Base-by-base conservation (phyloP, 2,113 vertebrate genomes). In the Tetraodon nigroviridis region DNA sequence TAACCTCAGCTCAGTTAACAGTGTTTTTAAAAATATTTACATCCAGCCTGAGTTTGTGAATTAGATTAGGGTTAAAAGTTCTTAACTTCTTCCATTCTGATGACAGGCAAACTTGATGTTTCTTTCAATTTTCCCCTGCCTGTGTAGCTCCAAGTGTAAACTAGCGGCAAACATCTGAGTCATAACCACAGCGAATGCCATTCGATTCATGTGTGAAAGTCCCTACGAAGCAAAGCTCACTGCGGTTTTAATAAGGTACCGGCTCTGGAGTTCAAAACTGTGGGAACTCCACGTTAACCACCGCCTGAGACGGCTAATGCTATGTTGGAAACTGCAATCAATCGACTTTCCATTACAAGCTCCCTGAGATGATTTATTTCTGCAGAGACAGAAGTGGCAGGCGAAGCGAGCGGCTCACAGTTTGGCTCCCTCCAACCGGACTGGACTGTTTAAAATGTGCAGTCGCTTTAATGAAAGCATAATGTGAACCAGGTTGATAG, bases 391-490 rank as follows among this genome's bases (percentile, higher is more conserved):
- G 71, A 27, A 68, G 73, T 69, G 71, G 76, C 70, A 76, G 64
- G 64, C 65, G 11, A 12, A 54, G 70, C 55, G 45, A 56, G 57
- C 55, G 51, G 65, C 66, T 76, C 69, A 60, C 72, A 47, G 73
- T 7, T 67, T 81, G 74, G 80, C 77, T 67, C 48, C 24, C 37
- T 48, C 20, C 57, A 24, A 69, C 76, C 45, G 52, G 27, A 70
- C 61, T 53, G 72, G 51, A 69, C 82, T 81, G 71, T 68, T 81
- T 80, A 67, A 80, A 81, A 66, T 78, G 79, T 67, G 68, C 6
- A 79, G 80, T 72, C 75, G 79, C 71, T 86, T 51, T 86, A 87
- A 86, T 87, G 83, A 84, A 85, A 74, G 70, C 80, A 78, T 86
- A 88, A 88, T 81, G 69, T 53, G 76, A 87, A 82, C 71, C 84